Conservation (phyloP, 2,888 invertebrate genomes). For the Chalcosyrphus nemorum region DNA sequence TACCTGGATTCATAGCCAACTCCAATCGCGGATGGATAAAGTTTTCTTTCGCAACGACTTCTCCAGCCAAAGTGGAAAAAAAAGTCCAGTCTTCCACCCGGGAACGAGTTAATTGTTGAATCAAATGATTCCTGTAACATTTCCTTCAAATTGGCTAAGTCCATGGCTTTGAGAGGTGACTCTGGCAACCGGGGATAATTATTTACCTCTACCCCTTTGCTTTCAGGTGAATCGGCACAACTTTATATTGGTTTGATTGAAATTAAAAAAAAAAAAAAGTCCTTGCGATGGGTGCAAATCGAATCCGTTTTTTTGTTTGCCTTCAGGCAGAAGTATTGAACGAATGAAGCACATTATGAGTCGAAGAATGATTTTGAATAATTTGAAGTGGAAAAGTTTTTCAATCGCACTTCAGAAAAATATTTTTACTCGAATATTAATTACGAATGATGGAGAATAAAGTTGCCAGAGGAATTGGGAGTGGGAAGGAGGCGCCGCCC, state of each 20-base stretch:
- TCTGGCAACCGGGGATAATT: background rate
- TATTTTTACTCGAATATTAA: conserved; percentile 64
- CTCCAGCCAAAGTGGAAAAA: too few relatives aligned
- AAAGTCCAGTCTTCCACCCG: conserved; percentile 19
- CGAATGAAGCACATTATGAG: conserved; percentile 62
- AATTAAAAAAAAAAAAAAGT: conserved; percentile 72
- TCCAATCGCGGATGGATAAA: conserved; percentile 53
- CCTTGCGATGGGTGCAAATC: too few relatives aligned
- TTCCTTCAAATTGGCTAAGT: conserved; percentile 46
- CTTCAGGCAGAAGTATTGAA: conserved; percentile 38
- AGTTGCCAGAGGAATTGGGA: too few relatives aligned
- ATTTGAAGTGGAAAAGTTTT: conserved; percentile 69
- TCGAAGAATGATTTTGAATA: conserved; percentile 58
- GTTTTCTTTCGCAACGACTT: conserved; percentile 61
- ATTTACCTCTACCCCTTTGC: conserved; percentile 46
- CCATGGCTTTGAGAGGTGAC: conserved; percentile 30
- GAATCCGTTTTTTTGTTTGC: background rate
- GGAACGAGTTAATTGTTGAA: conserved; percentile 57
- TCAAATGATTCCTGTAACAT: conserved; percentile 58
- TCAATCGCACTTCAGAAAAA: conserved; percentile 56
- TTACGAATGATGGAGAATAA: conserved; percentile 51
- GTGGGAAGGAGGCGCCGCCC: too few relatives aligned
- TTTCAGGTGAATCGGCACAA: conserved; percentile 65
- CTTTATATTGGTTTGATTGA: conserved; percentile 69
- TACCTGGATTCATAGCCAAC: conserved; percentile 7